Conservation (phyloP, 2,113 vertebrate species). For the Capreolus pygargus region DNA sequence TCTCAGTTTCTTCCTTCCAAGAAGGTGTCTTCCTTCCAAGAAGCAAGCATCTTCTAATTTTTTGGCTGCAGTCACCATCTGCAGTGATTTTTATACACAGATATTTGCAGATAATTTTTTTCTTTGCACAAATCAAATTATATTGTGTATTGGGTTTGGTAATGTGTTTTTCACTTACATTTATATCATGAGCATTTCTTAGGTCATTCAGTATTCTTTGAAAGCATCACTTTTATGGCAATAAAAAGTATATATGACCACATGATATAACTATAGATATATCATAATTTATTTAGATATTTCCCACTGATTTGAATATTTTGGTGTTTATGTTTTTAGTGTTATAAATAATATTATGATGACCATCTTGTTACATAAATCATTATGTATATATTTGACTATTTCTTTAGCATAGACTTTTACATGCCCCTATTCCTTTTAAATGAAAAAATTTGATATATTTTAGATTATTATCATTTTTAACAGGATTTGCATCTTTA, state of each 20-base stretch:
- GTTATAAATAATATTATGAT: neutral
- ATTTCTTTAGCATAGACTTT: conserved; percentile 42
- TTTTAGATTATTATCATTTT: conserved; percentile 39
- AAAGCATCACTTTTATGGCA: neutral
- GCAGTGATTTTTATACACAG: neutral
- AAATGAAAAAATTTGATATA: neutral
- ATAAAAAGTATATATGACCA: neutral
- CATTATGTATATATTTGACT: neutral
- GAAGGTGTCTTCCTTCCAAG: neutral
- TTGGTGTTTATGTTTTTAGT: neutral
- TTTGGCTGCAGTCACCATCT: neutral
- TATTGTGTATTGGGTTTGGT: neutral
- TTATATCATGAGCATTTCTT: conserved; percentile 1
- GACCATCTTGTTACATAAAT: neutral
- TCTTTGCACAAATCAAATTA: neutral
- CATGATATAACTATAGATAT: neutral
- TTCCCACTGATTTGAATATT: neutral
- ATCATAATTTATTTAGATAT: conserved; percentile 8
- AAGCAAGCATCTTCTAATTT: neutral
- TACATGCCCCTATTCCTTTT: neutral
- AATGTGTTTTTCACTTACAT: conserved; percentile 3
- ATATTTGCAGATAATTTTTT: neutral
- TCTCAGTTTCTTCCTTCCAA: neutral
- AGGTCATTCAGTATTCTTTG: neutral
- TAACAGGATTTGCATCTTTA: neutral